Evolutionary conservation across 2,888 invertebrate species (phyloP), one percentile per base, ranked within the genome.

Genomic region (Geophilus truncorum): DNA sequence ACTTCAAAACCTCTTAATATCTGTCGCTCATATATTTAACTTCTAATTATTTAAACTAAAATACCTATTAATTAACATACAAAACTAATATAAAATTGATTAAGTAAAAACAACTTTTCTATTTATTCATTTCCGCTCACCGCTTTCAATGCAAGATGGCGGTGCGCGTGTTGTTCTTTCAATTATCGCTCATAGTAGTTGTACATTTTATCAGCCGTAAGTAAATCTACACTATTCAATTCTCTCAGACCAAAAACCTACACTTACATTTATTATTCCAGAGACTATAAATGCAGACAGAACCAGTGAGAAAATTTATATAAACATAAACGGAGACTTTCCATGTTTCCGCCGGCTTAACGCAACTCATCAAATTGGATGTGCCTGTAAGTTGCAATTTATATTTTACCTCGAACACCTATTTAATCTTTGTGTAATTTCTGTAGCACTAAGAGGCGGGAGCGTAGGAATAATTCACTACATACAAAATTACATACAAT

Each of bases 281-380:
- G 40, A 40, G 40, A 40, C 1, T n/a, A 10, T 10, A 9, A 76
- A 76, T 23, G 76, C 25, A 1, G 51, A 57, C 28, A 51, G 51
- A 34, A 57, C 79, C 18, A 79, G 79, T 15, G 51, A 79, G 28
- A 79, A 79, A 36, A 57, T 79, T 1, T 79, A 79, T 30, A 25
- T 79, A 7, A 28, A 45, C 6, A 28, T 79, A 5, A 25, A 51
- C 15, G 79, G 79, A 9, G 30, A 57, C 23, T 57, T 57, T 23
- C 51, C 57, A 4, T 79, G 79, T 79, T 79, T 79, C 25, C 40
- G 79, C 25, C 40, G 79, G 57, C 30, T 79, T 1, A 79, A 79
- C n/a, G 79, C 57, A 25, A 79, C 79, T 21, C 79, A 79, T n/a
- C 79, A 79, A 32, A 30, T 51, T 0, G 79, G 79, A 5, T 79